Evolutionary conservation across 2,888 invertebrate genomes (phyloP).

Genomic region (Quadroppia sp.): DNA sequence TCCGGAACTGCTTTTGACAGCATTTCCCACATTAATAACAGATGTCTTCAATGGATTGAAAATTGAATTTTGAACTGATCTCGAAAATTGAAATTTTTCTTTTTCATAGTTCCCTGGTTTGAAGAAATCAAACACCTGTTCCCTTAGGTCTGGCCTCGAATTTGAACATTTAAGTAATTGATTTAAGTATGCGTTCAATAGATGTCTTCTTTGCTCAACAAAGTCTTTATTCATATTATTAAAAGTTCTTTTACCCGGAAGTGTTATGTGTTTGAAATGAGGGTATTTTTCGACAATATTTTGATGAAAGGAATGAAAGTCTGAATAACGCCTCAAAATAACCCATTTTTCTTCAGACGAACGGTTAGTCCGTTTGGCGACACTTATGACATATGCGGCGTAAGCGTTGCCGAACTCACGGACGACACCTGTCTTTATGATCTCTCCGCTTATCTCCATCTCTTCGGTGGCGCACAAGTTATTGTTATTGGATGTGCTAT

Average conservation of each 20-base stretch:
- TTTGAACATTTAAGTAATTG: constrained; percentile 56
- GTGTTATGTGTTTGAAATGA: constrained; percentile 60
- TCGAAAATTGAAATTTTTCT: constrained; percentile 55
- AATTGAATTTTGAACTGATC: constrained; percentile 55
- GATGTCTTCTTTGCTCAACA: constrained; percentile 72
- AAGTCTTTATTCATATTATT: constrained; percentile 77
- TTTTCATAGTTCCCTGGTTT: constrained; percentile 68
- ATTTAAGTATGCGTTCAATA: constrained; percentile 72
- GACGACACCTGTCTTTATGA: constrained; percentile 69
- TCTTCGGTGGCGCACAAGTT: constrained; percentile 47
- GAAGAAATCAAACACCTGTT: constrained; percentile 62
- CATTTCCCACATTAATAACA: constrained; percentile 67
- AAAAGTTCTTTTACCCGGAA: constrained; percentile 89
- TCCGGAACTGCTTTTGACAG: constrained; percentile 82
- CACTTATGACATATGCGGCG: constrained; percentile 81
- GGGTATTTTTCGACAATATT: constrained; percentile 62
- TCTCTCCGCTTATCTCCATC: constrained; percentile 57
- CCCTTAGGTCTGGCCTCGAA: constrained; percentile 57
- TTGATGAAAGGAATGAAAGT: constrained; percentile 82
- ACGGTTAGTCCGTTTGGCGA: constrained; percentile 63
- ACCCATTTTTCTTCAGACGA: constrained; percentile 74
- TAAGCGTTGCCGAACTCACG: constrained; percentile 78
- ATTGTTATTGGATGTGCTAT: constrained; percentile 56
- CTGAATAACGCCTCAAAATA: constrained; percentile 85
- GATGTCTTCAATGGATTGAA: constrained; percentile 77